Evolutionary conservation across 1,140 invertebrate species (phyloP), one percentile per base, ranked within the genome.

Genomic region (Daktulosphaira vitifoliae): DNA sequence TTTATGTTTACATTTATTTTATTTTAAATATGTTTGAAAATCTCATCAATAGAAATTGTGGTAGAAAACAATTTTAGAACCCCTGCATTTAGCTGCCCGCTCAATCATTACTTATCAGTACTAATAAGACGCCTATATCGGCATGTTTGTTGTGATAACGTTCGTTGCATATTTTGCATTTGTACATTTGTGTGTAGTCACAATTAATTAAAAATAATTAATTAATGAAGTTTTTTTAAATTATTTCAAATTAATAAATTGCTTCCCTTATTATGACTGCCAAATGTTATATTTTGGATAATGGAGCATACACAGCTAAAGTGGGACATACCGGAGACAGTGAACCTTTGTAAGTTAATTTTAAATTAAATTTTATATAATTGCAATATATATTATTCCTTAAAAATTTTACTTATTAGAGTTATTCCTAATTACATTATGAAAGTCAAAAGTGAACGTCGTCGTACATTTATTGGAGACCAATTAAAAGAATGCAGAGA

Each of bases 401-500:
- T 33, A 33, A 9, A 66, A 66, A 66, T 51, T 29, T 62, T 48
- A 51, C 29, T 73, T 75, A 75, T 53, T 68, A 84, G 89, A 73
- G 71, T 91, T 15, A 82, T 98, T 69, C 92, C 93, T 3, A 99
- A 99, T 76, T 94, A 91, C 71, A 92, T 98, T 33, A 95, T 95
- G 81, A 99, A 99, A 81, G 92, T 93, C 1, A 98, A 98, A 76
- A 94, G 89, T 70, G 96, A 99, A 74, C 77, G 91, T 54, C 82
- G 94, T 1, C 81, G 96, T 65, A 85, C 91, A 1, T 99, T 98
- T 74, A 85, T 99, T 48, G 95, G 90, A 0, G 87, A 90, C 75
- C 92, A 91, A 78, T 85, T 97, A 20, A 90, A 97, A 66, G 95
- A 99, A 69, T 99, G 95, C 73, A 81, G 94, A 50, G 96, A 99